Evolutionary conservation across 2,888 invertebrate genomes (phyloP), one percentile per base, ranked within the genome.

Genomic region (Mamestra brassicae): DNA sequence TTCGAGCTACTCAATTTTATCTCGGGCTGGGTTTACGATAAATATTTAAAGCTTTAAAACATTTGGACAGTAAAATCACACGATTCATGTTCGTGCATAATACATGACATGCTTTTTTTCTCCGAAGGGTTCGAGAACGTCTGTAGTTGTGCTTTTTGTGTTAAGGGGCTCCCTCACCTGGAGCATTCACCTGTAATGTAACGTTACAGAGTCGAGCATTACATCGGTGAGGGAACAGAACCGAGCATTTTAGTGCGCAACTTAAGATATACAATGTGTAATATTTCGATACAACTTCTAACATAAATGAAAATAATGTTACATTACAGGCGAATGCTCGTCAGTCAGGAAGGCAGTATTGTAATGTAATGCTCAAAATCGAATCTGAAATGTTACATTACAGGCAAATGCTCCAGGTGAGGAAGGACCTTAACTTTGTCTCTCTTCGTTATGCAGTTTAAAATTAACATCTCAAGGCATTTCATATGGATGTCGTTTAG

Each of bases 401-500:
- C 26, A 26, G 26, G 26, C 26, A 26, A 26, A 26, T 26, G 26
- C 26, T 26, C 26, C 26, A 26, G 26, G 26, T 26, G 26, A 26
- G 26, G 26, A 26, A 26, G 26, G 26, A 26, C 26, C 26, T 26
- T 26, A 26, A 26, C 6, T 76, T 76, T 62, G 36, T 58, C 50
- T 61, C 45, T 62, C 34, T 54, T 66, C 17, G 63, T 54, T 68
- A 64, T 57, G 47, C 57, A 61, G 52, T 63, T 60, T 67, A 50
- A 71, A 73, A 74, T 85, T 87, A 83, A 80, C 78, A 87, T 75
- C 70, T 70, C 67, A 85, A 79, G 52, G 47, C 57, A 70, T 71
- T 77, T 69, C 76, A 76, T 75, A 69, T 73, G 68, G 55, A 78
- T 70, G 69, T 81, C 75, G 71, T 77, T 87, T 87, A 90, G 90